These are phyloP conservation scores for Scleropages formosus DNA, from an alignment of 2,797 vertebrate species.

Conservation along the genomic window DNA sequence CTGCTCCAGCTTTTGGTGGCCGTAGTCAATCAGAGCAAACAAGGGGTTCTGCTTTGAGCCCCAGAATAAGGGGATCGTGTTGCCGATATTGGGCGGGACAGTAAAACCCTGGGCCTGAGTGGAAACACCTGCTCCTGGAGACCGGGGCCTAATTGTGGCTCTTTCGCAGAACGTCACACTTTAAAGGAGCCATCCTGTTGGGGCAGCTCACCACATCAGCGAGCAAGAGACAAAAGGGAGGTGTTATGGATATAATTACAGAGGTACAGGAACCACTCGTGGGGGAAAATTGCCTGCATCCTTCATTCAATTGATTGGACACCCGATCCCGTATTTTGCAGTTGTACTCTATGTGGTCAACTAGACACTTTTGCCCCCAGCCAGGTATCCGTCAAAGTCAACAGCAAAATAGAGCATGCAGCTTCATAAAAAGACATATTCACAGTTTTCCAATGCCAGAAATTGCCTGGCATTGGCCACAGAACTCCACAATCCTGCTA, in stretches of 20 bases:
- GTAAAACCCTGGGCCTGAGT: background rate
- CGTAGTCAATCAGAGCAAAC: background rate
- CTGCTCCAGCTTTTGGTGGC: background rate
- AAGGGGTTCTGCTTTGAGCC: background rate
- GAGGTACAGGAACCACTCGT: background rate
- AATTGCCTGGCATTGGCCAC: background rate
- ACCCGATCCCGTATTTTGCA: background rate
- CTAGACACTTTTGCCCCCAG: background rate
- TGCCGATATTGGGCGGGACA: background rate
- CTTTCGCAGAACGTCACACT: background rate
- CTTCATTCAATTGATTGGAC: background rate
- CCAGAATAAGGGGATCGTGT: background rate
- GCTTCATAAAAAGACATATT: too few relatives aligned
- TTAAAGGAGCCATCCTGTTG: background rate
- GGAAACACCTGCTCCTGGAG: background rate
- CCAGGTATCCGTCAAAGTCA: background rate
- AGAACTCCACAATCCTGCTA: background rate
- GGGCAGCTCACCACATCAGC: background rate
- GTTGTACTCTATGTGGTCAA: background rate
- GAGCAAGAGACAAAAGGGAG: background rate
- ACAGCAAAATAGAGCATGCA: background rate
- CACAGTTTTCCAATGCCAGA: background rate
- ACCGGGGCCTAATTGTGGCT: background rate
- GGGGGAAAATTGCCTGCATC: background rate
- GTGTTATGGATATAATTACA: conserved; percentile 12